Percentiles rank a stretch among this genome's conserved stretches.
These are phyloP conservation scores for Onychorhynchus coronatus DNA, from an alignment of 2,113 vertebrate species.

Conservation along the genomic window DNA sequence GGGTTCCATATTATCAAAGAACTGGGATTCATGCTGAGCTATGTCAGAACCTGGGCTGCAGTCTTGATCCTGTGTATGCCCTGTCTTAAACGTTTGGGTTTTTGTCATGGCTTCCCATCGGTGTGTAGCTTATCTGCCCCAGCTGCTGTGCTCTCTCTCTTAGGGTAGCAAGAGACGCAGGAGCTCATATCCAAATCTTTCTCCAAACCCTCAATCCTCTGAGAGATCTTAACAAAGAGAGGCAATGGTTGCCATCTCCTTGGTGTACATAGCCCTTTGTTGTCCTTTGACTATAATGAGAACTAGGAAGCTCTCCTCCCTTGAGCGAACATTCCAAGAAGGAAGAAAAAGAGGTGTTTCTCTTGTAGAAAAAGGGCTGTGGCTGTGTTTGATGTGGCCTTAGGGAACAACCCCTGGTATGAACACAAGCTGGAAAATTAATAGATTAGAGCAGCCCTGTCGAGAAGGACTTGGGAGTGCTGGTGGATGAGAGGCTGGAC, in stretches of 20 bases:
- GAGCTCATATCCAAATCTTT: not conserved
- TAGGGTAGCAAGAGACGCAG: not conserved
- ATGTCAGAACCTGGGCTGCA: not conserved
- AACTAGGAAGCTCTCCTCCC: not conserved
- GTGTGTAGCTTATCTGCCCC: not conserved
- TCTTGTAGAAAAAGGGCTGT: not conserved
- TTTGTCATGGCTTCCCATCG: not conserved
- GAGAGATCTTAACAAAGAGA: not conserved
- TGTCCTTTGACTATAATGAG: not conserved
- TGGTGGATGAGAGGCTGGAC: not conserved
- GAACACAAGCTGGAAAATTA: not conserved
- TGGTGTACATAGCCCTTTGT: not conserved
- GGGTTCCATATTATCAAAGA: not conserved
- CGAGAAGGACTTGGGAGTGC: fast-evolving
- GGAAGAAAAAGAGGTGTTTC: not conserved
- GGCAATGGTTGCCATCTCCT: not conserved
- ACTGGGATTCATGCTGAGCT: not conserved
- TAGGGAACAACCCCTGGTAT: not conserved
- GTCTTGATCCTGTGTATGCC: not conserved
- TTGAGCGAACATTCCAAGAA: not conserved
- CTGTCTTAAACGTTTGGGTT: not conserved
- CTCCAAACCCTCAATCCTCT: not conserved
- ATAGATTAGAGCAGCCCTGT: not conserved
- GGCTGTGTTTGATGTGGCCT: not conserved
- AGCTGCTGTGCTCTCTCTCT: not conserved